A percentile compares a stretch with the other conserved stretches of the same genome.
Evolutionary conservation across 2,113 vertebrate species (phyloP).

Genomic region (chimpanzee (Pan troglodytes)): DNA sequence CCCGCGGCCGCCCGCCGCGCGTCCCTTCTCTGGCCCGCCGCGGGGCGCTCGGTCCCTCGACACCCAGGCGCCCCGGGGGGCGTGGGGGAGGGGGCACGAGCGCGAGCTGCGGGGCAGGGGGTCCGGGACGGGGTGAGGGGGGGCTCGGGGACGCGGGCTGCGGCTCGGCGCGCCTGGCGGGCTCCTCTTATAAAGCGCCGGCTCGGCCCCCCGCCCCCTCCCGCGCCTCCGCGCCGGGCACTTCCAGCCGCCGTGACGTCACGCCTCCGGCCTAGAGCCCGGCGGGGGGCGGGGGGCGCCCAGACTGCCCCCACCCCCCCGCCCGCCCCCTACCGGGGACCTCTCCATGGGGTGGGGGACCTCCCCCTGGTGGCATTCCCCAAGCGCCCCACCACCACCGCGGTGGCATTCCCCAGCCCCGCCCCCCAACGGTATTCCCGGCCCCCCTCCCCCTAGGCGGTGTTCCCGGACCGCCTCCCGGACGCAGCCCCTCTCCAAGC

Average conservation of each 20-base stretch:
- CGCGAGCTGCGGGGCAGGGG: not conserved
- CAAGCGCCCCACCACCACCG: not conserved
- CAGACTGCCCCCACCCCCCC: not conserved
- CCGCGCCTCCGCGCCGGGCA: constrained; percentile 70
- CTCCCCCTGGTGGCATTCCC: not conserved
- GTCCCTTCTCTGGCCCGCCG: constrained; percentile 13
- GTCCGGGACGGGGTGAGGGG: not conserved
- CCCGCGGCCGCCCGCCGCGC: constrained; percentile 66
- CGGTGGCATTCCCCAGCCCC: constrained; percentile 50
- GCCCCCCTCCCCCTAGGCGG: not conserved
- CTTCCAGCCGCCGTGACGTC: constrained; percentile 77
- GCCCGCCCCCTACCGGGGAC: accelerated
- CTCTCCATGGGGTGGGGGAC: not conserved
- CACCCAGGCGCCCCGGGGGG: constrained; percentile 26
- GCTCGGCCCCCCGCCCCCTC: constrained; percentile 55
- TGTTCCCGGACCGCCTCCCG: not conserved
- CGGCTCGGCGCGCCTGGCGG: constrained; percentile 62
- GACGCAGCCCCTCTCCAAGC: not conserved
- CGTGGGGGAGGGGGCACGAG: not conserved
- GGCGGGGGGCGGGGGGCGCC: not conserved
- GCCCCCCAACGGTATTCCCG: constrained; percentile 12
- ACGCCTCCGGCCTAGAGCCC: constrained; percentile 55
- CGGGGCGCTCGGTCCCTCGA: constrained; percentile 14
- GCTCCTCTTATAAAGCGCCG: constrained; percentile 67
- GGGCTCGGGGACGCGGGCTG: constrained; percentile 62